Conservation (phyloP, 1,140 invertebrate species). For the Diabrotica virgifera region DNA sequence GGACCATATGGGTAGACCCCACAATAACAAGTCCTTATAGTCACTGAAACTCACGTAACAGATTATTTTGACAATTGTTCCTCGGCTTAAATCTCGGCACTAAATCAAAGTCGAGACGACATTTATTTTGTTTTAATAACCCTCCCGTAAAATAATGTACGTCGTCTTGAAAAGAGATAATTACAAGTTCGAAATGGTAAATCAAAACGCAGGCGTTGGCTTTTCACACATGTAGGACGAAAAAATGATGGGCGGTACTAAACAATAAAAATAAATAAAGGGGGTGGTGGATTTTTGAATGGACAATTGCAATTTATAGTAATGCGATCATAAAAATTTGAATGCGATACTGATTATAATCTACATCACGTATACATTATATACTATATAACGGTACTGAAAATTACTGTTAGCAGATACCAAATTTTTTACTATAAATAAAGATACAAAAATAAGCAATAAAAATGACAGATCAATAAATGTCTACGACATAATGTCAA, state of each 20-base stretch:
- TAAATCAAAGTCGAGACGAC: background rate
- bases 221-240: background rate
- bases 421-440: too few species aligned
- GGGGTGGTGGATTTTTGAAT: too few species aligned
- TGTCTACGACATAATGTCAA: too few species aligned
- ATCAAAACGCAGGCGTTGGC: background rate
- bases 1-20: background rate
- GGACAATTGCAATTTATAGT: too few species aligned
- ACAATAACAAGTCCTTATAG: background rate
- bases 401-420: too few species aligned
- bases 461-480: too few species aligned
- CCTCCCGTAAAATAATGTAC: background rate
- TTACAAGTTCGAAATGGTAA: background rate
- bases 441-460: too few species aligned
- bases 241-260: background rate
- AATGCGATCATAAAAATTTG: too few species aligned
- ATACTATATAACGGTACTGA: too few species aligned
- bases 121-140: constrained; percentile 1
- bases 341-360: too few species aligned
- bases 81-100: background rate
- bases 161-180: background rate
- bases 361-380: too few species aligned
- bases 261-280: background rate
- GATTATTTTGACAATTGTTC: background rate
- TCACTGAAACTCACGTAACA: background rate